Conservation (phyloP, 1,140 invertebrate species). For the Drosophila ercepeae region DNA sequence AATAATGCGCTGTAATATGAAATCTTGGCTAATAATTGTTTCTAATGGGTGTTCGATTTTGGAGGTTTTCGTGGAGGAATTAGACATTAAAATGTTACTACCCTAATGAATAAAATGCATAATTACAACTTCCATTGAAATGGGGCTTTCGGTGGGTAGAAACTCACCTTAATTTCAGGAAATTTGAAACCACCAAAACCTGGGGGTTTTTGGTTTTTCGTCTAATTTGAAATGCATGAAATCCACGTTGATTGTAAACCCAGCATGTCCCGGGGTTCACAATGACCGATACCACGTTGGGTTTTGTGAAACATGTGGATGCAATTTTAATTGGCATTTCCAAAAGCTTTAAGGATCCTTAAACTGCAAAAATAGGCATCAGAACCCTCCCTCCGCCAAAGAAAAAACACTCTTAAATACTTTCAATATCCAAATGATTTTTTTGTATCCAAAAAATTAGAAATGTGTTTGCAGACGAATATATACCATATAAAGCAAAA, state of each 20-base stretch:
- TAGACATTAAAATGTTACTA: too few relatives aligned
- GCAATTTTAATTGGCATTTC: slow-evolving; percentile 1
- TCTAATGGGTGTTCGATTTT: slow-evolving; percentile 2
- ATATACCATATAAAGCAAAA: too few relatives aligned
- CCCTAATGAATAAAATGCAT: too few relatives aligned
- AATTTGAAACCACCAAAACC: slow-evolving; percentile 1
- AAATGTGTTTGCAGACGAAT: too few relatives aligned
- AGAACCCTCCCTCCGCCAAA: too few relatives aligned
- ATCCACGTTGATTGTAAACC: background rate
- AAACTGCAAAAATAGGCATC: too few relatives aligned
- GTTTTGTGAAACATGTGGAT: slow-evolving; percentile 4
- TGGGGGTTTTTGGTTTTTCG: background rate
- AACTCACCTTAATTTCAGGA: background rate
- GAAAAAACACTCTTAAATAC: too few relatives aligned
- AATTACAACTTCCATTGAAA: too few relatives aligned
- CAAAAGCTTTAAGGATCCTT: slow-evolving; percentile 2
- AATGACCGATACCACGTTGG: too few relatives aligned
- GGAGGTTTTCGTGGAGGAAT: background rate
- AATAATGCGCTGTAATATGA: slow-evolving; percentile 33
- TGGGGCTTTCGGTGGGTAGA: background rate
- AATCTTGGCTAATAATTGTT: slow-evolving; percentile 25
- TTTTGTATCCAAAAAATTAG: too few relatives aligned
- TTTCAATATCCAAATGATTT: too few relatives aligned
- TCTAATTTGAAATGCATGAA: background rate
- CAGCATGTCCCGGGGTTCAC: too few relatives aligned